Evolutionary conservation across 2,888 invertebrate genomes (phyloP), one percentile per base, ranked within the genome.

Genomic region (Galerucella pusilla): DNA sequence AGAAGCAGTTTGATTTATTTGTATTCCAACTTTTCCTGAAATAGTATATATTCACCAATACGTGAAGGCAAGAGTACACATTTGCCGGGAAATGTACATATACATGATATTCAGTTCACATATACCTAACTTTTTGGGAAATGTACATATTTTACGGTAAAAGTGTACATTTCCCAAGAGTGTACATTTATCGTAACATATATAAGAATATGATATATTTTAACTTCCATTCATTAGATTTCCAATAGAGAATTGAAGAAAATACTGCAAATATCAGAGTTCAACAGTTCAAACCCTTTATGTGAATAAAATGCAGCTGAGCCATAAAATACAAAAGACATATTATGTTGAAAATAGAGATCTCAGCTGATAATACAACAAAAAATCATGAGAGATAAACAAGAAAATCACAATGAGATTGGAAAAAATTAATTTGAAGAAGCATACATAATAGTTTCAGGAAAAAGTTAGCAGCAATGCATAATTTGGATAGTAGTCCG

Each of bases 221-320:
- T n/a, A n/a, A n/a, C n/a, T n/a, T n/a, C n/a, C n/a, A n/a, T n/a
- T n/a, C n/a, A n/a, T n/a, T n/a, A n/a, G n/a, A n/a, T n/a, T n/a
- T n/a, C n/a, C n/a, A n/a, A n/a, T n/a, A n/a, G n/a, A n/a, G 93
- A 81, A 90, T 75, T 11, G 86, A 90, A 81, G 93, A 92, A 52
- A 71, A 64, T 63, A 64, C 28, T 25, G 7, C 54, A 10, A 7
- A 35, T 35, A 46, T 61, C 49, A 14, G 67, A 52, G 14, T 4
- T 5, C 6, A 6, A 52, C 6, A n/a, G n/a, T n/a, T 52, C 52
- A 6, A n/a, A n/a, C n/a, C 6, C 5, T 6, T n/a, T n/a, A 52
- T 5, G n/a, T n/a, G n/a, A 52, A 52, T 3, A n/a, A 52, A 52
- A 52, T 2, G 14, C 3, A 52, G 14, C 49, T 52, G 49, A 52